These are phyloP conservation scores for Dryas iulia DNA, from an alignment of 1,140 invertebrate genomes.

Conservation along the genomic window DNA sequence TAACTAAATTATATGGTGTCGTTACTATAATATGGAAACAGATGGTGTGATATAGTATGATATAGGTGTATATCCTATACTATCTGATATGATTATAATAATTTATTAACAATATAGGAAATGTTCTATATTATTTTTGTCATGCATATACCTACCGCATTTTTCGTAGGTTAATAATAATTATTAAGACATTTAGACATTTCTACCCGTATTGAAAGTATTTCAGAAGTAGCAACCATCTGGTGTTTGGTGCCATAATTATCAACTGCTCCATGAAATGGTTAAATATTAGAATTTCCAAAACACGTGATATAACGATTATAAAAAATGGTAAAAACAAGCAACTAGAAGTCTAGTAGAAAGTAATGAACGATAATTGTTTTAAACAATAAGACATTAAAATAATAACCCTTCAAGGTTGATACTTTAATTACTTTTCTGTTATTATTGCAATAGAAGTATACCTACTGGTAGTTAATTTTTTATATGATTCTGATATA, in stretches of 20 bases:
- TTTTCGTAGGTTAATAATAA: too few species aligned
- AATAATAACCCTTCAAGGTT: background rate
- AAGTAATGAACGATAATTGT: conserved; percentile 2
- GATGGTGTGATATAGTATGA: too few species aligned
- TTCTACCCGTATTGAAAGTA: too few species aligned
- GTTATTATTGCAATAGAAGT: background rate
- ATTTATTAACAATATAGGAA: too few species aligned
- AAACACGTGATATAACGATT: background rate
- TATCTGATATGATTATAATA: too few species aligned
- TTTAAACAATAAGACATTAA: background rate
- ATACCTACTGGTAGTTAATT: background rate
- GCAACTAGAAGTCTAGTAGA: background rate
- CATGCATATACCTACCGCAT: too few species aligned
- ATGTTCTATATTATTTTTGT: too few species aligned
- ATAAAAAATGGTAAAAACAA: background rate
- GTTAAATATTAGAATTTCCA: background rate
- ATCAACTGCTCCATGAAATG: background rate
- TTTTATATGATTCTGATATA: background rate
- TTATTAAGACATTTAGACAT: too few species aligned
- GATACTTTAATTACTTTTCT: background rate
- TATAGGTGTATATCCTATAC: too few species aligned
- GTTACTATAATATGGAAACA: too few species aligned
- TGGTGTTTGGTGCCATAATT: background rate
- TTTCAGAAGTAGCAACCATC: too few species aligned
- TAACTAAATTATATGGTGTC: too few species aligned